Evolutionary conservation across 2,797 vertebrate genomes (phyloP), one percentile per base, ranked within the genome.

Genomic region (Propithecus perrieri): DNA sequence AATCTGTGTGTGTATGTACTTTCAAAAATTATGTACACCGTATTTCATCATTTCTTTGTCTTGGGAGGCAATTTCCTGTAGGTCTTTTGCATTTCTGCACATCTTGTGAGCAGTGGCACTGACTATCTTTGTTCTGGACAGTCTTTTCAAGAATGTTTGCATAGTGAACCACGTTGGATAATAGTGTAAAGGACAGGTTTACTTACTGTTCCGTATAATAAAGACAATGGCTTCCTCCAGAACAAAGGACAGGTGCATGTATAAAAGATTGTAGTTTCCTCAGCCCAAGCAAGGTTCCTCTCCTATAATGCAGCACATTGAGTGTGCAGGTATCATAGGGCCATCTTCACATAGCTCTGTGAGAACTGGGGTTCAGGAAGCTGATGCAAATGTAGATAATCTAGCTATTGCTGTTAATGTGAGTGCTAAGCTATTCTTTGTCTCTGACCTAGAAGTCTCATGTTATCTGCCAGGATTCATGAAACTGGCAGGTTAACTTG

Each of bases 141-240:
- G 0, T 83, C 46, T 85, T 96, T 89, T 91, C 30, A 75, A 43
- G 48, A 22, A 79, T 96, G 30, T 67, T 94, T 88, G 50, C 18
- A 1, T 74, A 55, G 15, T 55, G 10, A 69, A 67, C 41, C 87
- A 38, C 20, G 1, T 85, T 75, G 43, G 22, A 55, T 38, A 20
- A 24, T 72, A 83, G 6, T 65, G 2, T 67, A 76, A 92, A 94
- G 35, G 33, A 65, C n/a, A 67, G 11, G 3, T 76, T 85, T 96
- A 33, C 75, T 79, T 81, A 59, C 17, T 79, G n/a, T 43, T 79
- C 80, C 30, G 3, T 59, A 4, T 81, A 41, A 35, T 43, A 69
- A 75, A 88, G 6, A 26, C 57, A 87, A 35, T 79, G 5, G 30
- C 78, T 85, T 24, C 48, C 55, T 78, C 41, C 6, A 38, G 50